Evolutionary conservation across 2,888 invertebrate species (phyloP), one percentile per base, ranked within the genome.

Genomic region (Lasioglossum lativentre): DNA sequence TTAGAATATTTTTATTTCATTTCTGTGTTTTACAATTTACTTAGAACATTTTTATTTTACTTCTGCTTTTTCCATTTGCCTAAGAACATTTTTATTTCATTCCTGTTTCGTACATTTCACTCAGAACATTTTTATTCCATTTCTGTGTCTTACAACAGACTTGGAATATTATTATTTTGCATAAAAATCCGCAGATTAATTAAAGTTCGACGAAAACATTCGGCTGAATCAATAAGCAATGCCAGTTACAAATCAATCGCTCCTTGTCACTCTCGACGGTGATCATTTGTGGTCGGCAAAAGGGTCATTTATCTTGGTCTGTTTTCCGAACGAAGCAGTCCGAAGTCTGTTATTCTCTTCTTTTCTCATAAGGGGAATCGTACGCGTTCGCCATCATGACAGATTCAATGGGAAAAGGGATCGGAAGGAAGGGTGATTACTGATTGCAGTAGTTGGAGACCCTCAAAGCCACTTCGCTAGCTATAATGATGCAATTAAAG

Each of bases 401-500:
- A 14, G 47, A 23, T 12, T 47, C 16, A 16, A n/a, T 63, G 23
- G 59, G 45, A 70, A 73, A 80, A 81, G 38, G 23, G 75, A 4
- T 23, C 16, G n/a, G 6, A 8, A 16, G 10, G 47, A 72, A 63
- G 42, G 75, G 34, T 71, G 59, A 42, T 38, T 52, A 81, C 42
- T 79, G 80, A 77, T 80, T 75, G 74, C 80, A 56, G 59, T n/a
- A 56, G 59, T n/a, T 30, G 56, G 73, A 70, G 75, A 40, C 12
- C 73, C 79, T 73, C 70, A 40, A 23, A 79, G 45, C 59, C 71
- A 77, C 71, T 77, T 78, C 70, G 71, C 38, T 78, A 38, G 56
- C 45, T 47, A 59, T 87, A 83, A 85, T 52, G 80, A 83, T 66
- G 78, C 84, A 86, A 86, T 88, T 86, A 82, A 84, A 82, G 68